Evolutionary conservation across 1,140 invertebrate genomes (phyloP), one percentile per base, ranked within the genome.

Genomic region (Solenopsis fugax): DNA sequence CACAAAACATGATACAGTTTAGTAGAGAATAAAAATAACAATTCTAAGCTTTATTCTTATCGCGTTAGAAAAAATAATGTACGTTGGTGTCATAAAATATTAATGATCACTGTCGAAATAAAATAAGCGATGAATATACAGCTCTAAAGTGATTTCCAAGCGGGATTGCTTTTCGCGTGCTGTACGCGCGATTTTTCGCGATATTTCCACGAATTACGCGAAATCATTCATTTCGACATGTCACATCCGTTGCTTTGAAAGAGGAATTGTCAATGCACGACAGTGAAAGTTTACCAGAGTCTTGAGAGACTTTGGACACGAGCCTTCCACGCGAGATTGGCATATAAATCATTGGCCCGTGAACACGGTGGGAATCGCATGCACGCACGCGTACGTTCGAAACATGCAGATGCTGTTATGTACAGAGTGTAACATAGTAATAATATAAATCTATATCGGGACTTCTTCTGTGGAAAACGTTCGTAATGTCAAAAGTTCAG

Each of bases 281-380:
- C 34, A 62, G 86, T 82, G 76, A 90, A 90, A 90, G 89, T 90
- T 85, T 65, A 18, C 48, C 48, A 29, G 13, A 77, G 56, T 64
- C 52, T 60, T 9, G 29, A 37, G 56, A 72, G 81, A 72, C 56
- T 69, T 69, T 54, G 37, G 85, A 50, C 78, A 88, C 62, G n/a
- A n/a, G 71, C 84, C 48, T 65, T 91, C 67, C 75, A 71, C 16
- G 21, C 41, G 56, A 37, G 85, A 92, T 91, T 90, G 88, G 85
- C 80, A 88, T 91, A 92, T 87, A 92, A 91, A 92, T 90, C 90
- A 88, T 90, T 65, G 86, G 88, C 54, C 84, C 71, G 86, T 89
- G 76, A 91, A 90, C 67, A 85, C 71, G 85, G 34, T 67, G 82
- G 76, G 73, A 88, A 90, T 87, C 67, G 45, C 45, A 54, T 73